These are phyloP conservation scores for Centropus unirufus DNA, from an alignment of 2,113 vertebrate genomes.

Conservation along the genomic window DNA sequence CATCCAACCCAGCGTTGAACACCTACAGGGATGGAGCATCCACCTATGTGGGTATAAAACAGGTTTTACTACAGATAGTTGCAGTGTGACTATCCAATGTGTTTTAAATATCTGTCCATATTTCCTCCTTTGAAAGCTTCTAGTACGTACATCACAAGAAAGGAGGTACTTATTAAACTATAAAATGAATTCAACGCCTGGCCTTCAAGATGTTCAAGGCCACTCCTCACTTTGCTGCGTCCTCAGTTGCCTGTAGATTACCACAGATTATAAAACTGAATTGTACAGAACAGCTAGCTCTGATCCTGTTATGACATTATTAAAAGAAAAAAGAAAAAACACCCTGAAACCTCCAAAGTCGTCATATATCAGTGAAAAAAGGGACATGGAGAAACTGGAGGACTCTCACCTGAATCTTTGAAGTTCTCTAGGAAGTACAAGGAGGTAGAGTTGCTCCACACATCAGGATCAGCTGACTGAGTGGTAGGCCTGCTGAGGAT, in stretches of 20 bases:
- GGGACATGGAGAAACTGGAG: neutral
- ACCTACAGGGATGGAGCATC: no score
- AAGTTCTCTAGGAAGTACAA: neutral
- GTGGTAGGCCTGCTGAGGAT: neutral
- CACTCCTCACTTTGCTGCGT: neutral
- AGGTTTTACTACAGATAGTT: neutral
- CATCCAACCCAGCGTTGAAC: no score
- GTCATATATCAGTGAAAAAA: neutral
- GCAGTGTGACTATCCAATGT: neutral
- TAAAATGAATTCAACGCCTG: neutral
- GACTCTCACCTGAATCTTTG: neutral
- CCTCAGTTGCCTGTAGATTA: neutral
- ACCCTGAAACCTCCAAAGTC: neutral
- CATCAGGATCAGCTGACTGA: neutral
- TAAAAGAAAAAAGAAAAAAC: neutral
- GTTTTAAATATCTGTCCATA: neutral
- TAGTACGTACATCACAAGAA: neutral
- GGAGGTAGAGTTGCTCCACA: neutral
- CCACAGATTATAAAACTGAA: neutral
- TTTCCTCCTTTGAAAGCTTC: neutral
- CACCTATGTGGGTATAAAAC: neutral
- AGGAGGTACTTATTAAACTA: neutral
- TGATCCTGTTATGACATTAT: neutral
- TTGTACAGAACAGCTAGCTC: neutral
- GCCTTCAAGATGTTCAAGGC: neutral